A percentile compares a stretch with the other conserved stretches of the same genome.
These are phyloP conservation scores for Metellina segmentata DNA, from an alignment of 2,888 invertebrate genomes.

Conservation along the genomic window DNA sequence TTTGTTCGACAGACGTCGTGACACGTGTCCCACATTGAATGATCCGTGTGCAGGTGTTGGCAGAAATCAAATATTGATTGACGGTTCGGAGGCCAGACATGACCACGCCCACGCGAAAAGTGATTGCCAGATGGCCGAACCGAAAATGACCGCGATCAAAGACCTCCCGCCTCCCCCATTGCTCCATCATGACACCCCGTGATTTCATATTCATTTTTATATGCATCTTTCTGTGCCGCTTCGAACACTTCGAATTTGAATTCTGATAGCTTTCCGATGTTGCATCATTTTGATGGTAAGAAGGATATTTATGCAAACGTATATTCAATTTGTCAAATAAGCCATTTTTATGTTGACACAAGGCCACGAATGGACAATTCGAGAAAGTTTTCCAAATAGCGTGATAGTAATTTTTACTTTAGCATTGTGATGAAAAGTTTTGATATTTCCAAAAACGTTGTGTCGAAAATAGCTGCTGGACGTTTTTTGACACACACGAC, in stretches of 20 bases:
- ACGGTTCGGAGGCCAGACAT: conserved; percentile 44
- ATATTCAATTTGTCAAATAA: neutral
- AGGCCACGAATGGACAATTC: neutral
- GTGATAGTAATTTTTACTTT: too few relatives aligned
- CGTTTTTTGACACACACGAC: too few relatives aligned
- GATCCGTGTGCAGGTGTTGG: conserved; percentile 62
- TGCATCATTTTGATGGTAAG: neutral
- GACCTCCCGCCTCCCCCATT: neutral
- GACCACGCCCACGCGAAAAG: conserved; percentile 62
- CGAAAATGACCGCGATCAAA: conserved; percentile 43
- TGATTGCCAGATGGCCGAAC: conserved; percentile 66
- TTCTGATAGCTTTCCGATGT: conserved; percentile 22
- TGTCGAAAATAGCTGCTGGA: too few relatives aligned
- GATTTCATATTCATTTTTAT: conserved; percentile 43
- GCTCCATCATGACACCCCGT: conserved; percentile 31
- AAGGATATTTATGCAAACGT: neutral
- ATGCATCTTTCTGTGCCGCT: neutral
- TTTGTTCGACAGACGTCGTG: neutral
- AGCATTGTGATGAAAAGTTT: too few relatives aligned
- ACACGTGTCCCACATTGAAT: neutral
- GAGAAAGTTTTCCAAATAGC: too few relatives aligned
- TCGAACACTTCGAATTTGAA: conserved; percentile 1
- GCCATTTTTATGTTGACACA: neutral
- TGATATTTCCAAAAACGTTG: too few relatives aligned
- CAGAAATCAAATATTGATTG: conserved; percentile 74